Base-by-base conservation (phyloP, 2,113 vertebrate genomes). In the Brachionichthys hirsutus region DNA sequence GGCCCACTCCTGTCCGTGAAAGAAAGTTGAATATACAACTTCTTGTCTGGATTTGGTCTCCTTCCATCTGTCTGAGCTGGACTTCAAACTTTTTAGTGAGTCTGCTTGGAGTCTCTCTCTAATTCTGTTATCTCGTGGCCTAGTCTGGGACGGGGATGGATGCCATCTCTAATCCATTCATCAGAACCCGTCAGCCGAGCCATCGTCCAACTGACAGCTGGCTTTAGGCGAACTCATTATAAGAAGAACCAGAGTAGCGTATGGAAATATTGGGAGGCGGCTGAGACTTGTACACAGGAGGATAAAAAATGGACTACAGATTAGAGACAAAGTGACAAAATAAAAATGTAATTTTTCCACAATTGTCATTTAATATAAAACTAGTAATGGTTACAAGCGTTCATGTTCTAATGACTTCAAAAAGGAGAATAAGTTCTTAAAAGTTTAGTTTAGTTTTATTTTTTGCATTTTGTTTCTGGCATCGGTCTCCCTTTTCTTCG, bases 71-170 rank as follows among this genome's bases (percentile, higher is more conserved):
- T 44, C 67, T 35, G 13, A 17, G 7, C 40, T n/a, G 1, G 1
- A 69, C 83, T 51, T 66, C 61, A 5, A 88, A 88, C 80, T 86
- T 88, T 86, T 85, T 82, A 65, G 63, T 76, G 59, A 84, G 85
- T 86, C 72, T 84, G 53, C 62, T 69, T 75, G 63, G 67, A 82
- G 74, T 85, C 77, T 51, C 62, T 86, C 77, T 82, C 15, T 88
- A 88, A 88, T 88, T 82, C 78, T 85, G 84, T 88, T 88, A 88
- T 88, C 82, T 81, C 77, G 80, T 81, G 78, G 84, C 75, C 82
- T 82, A 85, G 84, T 82, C 82, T 83, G 72, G 84, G 84, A 77
- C 14, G 24, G 40, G 84, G 83, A 82, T 77, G 80, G 77, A 85
- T 85, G 86, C 84, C 81, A 73, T 84, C 81, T 84, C 55, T 88